Conservation (phyloP, 2,113 vertebrate genomes). For the Amazona vittata region DNA sequence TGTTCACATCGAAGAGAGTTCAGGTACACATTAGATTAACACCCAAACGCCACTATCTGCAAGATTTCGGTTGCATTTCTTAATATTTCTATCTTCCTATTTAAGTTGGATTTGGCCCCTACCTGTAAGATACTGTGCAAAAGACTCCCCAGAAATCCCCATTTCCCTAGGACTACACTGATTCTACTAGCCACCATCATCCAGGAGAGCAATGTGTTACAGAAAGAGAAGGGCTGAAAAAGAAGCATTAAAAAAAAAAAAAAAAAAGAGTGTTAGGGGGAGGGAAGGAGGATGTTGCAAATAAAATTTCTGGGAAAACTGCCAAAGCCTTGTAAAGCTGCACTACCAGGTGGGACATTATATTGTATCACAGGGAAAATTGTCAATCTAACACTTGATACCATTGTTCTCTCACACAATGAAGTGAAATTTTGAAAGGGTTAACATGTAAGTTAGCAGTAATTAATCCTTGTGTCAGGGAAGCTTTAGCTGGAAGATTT, state of each 20-base stretch:
- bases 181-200: background rate
- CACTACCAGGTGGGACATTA: slow-evolving; percentile 45
- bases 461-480: slow-evolving; percentile 62
- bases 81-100: background rate
- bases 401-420: slow-evolving; percentile 27
- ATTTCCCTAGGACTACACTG: background rate
- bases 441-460: slow-evolving; percentile 40
- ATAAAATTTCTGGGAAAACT: background rate
- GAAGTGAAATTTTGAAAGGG: slow-evolving; percentile 26
- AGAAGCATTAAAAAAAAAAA: background rate
- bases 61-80: background rate
- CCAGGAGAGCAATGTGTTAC: background rate
- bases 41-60: background rate
- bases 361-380: slow-evolving; percentile 8
- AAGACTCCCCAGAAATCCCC: rapidly evolving
- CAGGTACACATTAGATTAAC: background rate
- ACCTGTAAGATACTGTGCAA: background rate
- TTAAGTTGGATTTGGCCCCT: background rate
- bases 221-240: background rate
- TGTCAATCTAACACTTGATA: slow-evolving; percentile 28
- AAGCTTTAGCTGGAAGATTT: slow-evolving; percentile 18
- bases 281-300: background rate
- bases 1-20: background rate
- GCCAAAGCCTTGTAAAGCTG: slow-evolving; percentile 30
- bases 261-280: too few species aligned